These are phyloP conservation scores for Streptopelia turtur DNA, from an alignment of 2,797 vertebrate genomes.

Conservation along the genomic window DNA sequence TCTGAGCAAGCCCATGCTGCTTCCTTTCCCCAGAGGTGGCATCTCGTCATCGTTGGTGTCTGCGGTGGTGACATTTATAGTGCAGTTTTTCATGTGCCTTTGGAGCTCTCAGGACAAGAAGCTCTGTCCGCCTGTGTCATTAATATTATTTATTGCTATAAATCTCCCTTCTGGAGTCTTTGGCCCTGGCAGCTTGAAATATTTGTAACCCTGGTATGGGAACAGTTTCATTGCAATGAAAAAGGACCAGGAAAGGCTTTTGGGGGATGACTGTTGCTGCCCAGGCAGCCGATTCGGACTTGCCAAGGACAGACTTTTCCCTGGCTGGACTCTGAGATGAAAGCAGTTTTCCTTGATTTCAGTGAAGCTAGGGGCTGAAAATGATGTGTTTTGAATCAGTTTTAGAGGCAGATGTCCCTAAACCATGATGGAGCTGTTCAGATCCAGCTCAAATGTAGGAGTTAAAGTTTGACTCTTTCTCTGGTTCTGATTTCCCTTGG, in stretches of 20 bases:
- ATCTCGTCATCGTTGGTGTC: slow-evolving; percentile 58
- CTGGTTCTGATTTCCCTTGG: neutral
- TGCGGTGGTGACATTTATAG: slow-evolving; percentile 63
- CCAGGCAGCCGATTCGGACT: neutral
- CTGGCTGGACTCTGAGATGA: neutral
- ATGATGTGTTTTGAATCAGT: neutral
- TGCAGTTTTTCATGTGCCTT: slow-evolving; percentile 71
- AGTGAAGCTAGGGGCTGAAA: neutral
- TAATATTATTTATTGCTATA: slow-evolving; percentile 71
- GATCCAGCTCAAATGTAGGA: neutral
- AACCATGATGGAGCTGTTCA: neutral
- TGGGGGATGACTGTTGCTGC: neutral
- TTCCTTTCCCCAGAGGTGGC: slow-evolving; percentile 49
- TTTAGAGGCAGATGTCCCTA: neutral
- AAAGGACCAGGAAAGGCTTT: neutral
- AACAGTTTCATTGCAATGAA: slow-evolving; percentile 22
- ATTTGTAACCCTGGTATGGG: slow-evolving; percentile 48
- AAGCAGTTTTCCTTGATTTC: neutral
- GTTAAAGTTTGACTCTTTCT: neutral
- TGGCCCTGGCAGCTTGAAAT: slow-evolving; percentile 64
- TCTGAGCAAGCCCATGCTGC: slow-evolving; percentile 22
- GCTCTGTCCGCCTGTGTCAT: slow-evolving; percentile 54
- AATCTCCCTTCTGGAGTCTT: slow-evolving; percentile 67
- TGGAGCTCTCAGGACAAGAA: slow-evolving; percentile 69
- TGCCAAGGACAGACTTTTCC: slow-evolving; percentile 10